Evolutionary conservation across 2,113 vertebrate species (phyloP), one percentile per base, ranked within the genome.

Genomic region (Vulpes lagopus): DNA sequence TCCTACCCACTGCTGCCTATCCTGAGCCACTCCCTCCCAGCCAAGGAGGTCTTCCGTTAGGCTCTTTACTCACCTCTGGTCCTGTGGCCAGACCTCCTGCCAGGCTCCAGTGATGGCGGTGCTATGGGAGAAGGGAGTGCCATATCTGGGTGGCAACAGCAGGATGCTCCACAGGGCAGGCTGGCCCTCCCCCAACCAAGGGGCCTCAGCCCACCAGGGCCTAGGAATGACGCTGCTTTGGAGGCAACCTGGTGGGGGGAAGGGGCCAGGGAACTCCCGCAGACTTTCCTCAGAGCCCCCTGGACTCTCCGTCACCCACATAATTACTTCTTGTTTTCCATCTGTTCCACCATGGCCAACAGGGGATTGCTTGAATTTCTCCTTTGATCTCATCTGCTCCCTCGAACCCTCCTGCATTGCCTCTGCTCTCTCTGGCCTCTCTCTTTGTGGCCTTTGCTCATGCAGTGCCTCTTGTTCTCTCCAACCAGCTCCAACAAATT

Each of bases 1-100:
- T 84, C 64, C 71, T 55, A 51, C 67, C 65, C 71, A 53, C 16
- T 9, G 38, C 25, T 76, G 89, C 91, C 76, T 80, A 27, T 71
- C 74, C 55, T 80, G 69, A 19, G 60, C 79, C 65, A 60, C 38
- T 85, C 93, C 95, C 92, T 95, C 93, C 82, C 96, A 17, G 11
- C 49, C 76, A 85, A 32, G 14, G 80, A 89, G 35, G 55, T 49
- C 38, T 49, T 90, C 32, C 65, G 49, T 65, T 73, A 65, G 10
- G 53, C 80, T 93, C 49, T 55, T 74, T 55, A 94, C 98, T 98
- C 94, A 88, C 97, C 97, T 97, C 92, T 97, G 88, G 35, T 98
- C 23, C 71, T 3, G 67, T 80, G 95, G 76, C 96, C 96, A 95
- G 85, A 96, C 82, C 57, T 97, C 84, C 81, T 94, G 96, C 97